Evolutionary conservation across 2,113 vertebrate genomes (phyloP).

Genomic region (Lophotis ruficrista): DNA sequence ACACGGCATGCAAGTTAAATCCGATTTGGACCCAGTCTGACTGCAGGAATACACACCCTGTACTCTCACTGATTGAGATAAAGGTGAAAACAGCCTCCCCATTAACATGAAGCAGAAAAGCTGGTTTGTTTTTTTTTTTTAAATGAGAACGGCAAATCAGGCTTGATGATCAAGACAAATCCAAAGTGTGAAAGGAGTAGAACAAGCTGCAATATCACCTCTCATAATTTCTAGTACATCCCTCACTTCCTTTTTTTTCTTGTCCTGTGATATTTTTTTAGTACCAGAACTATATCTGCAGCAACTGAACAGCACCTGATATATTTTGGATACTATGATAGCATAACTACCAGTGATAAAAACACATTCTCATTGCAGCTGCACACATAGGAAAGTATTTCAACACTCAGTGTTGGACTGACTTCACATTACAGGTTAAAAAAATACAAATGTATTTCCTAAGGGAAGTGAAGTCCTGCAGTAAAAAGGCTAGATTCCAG

Average conservation of each 20-base stretch:
- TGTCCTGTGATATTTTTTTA: neutral
- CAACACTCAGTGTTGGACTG: neutral
- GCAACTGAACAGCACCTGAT: neutral
- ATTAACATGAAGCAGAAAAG: neutral
- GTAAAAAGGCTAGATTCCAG: neutral
- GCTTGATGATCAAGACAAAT: neutral
- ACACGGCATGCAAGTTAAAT: neutral
- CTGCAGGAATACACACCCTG: neutral
- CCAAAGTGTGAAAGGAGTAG: neutral
- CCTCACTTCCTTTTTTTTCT: neutral
- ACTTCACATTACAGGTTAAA: neutral
- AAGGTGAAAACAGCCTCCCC: neutral
- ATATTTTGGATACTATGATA: neutral
- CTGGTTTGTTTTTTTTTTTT: accelerated
- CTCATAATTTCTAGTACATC: neutral
- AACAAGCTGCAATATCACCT: neutral
- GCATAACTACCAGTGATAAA: neutral
- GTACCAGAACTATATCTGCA: neutral
- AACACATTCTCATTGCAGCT: neutral
- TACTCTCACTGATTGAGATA: neutral
- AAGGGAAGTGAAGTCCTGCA: neutral
- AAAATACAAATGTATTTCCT: neutral
- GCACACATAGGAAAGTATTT: neutral
- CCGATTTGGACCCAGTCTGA: neutral
- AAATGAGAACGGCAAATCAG: neutral